Percentiles rank a stretch among this genome's conserved stretches.
These are phyloP conservation scores for Aphelinus certus DNA, from an alignment of 1,140 invertebrate species.

Conservation along the genomic window DNA sequence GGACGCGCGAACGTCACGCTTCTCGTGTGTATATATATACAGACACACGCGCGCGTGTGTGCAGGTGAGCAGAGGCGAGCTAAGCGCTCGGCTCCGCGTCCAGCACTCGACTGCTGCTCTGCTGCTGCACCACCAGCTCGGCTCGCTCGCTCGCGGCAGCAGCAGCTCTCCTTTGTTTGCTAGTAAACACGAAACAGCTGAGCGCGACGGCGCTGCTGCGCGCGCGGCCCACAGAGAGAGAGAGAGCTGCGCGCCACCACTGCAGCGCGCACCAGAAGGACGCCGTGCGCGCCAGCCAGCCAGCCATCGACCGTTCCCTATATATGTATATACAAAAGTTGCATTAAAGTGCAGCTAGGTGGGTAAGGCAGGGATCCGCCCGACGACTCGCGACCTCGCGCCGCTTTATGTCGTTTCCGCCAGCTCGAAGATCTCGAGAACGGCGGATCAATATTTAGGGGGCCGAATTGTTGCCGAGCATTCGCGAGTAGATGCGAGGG, in stretches of 20 bases:
- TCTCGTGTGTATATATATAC: too few relatives aligned
- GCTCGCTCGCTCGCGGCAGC: background rate
- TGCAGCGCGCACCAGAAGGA: background rate
- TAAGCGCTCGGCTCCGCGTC: slow-evolving; percentile 50
- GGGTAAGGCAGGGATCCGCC: background rate
- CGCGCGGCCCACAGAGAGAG: background rate
- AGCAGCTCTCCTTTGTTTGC: slow-evolving; percentile 55
- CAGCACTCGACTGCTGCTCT: slow-evolving; percentile 52
- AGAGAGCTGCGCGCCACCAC: background rate
- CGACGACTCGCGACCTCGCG: too few relatives aligned
- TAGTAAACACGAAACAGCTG: slow-evolving; percentile 62
- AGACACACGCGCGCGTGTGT: too few relatives aligned
- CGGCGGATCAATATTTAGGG: too few relatives aligned
- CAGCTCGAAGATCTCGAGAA: too few relatives aligned
- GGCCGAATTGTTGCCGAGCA: too few relatives aligned
- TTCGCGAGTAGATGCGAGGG: too few relatives aligned
- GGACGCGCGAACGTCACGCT: too few relatives aligned
- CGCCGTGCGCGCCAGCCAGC: background rate
- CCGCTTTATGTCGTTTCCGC: too few relatives aligned
- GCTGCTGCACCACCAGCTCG: background rate
- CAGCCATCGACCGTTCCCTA: too few relatives aligned
- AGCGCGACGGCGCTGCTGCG: slow-evolving; percentile 40
- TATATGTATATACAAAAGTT: too few relatives aligned
- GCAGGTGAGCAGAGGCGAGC: slow-evolving; percentile 4
- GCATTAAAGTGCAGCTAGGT: too few relatives aligned